phyloP scores from a whole-genome alignment of 2,113 vertebrate genomes.

The Solea solea region DNA sequence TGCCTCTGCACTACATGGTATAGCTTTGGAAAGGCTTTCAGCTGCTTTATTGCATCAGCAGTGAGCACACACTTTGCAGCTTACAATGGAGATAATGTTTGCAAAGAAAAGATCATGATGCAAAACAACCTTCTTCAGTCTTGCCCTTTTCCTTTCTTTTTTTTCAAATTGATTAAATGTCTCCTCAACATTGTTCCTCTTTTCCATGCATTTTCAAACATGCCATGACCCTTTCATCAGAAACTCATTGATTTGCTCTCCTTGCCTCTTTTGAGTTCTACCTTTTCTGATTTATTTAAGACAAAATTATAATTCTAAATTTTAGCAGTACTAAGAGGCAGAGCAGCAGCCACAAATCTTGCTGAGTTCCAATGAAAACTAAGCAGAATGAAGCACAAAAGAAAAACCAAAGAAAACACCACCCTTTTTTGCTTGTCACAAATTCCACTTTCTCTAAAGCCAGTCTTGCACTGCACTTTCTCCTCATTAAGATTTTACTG shows the following conservation, averaged over 20 bases:
- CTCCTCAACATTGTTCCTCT: too few relatives aligned
- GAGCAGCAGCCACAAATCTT: constrained; percentile 89
- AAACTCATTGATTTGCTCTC: too few relatives aligned
- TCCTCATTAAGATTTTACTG: constrained; percentile 82
- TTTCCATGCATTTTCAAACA: too few relatives aligned
- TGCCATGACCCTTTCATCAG: too few relatives aligned
- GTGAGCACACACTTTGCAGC: constrained; percentile 66
- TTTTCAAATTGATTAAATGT: constrained; percentile 21
- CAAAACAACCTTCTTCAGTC: constrained; percentile 70
- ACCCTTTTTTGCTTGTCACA: constrained; percentile 86
- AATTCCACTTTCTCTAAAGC: constrained; percentile 85
- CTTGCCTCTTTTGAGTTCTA: too few relatives aligned
- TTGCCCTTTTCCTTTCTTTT: constrained; percentile 59
- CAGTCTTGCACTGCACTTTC: constrained; percentile 81
- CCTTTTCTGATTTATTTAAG: constrained; percentile 75
- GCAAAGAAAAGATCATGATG: constrained; percentile 64
- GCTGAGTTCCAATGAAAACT: constrained; percentile 86
- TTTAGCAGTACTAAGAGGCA: constrained; percentile 85
- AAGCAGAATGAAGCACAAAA: constrained; percentile 82
- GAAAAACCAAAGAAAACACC: constrained; percentile 80
- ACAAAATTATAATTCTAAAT: constrained; percentile 84
- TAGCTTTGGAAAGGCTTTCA: constrained; percentile 75
- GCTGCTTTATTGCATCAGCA: constrained; percentile 67
- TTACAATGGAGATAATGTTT: constrained; percentile 75
- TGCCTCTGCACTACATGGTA: constrained; percentile 78